A percentile compares a stretch with the other conserved stretches of the same genome.
These are phyloP conservation scores for Alligator sinensis DNA, from an alignment of 2,113 vertebrate genomes.

Conservation along the genomic window DNA sequence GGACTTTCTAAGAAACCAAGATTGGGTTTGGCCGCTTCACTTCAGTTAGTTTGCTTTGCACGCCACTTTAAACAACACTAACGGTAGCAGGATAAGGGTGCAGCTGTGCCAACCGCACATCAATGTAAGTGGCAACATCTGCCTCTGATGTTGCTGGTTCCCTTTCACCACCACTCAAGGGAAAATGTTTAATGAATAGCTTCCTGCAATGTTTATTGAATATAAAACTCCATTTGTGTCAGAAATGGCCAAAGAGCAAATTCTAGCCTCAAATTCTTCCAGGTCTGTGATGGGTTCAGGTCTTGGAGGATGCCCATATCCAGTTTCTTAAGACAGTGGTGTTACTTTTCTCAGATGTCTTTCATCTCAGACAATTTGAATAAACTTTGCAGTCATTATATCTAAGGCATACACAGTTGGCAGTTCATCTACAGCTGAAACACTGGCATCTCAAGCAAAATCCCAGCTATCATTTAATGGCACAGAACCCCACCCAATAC, in stretches of 20 bases:
- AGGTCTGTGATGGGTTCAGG: fast-evolving
- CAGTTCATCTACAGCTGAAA: background rate
- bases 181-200: background rate
- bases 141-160: background rate
- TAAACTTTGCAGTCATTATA: background rate
- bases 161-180: background rate
- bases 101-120: constrained; percentile 12
- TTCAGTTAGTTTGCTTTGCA: background rate
- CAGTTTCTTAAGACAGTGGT: fast-evolving
- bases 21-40: background rate
- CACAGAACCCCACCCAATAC: background rate
- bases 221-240: fast-evolving
- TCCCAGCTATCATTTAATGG: background rate
- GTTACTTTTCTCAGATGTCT: background rate
- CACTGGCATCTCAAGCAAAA: background rate
- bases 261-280: background rate
- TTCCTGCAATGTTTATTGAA: background rate
- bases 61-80: background rate
- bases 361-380: background rate
- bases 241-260: fast-evolving
- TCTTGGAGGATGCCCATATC: background rate
- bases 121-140: background rate
- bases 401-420: background rate
- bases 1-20: constrained; percentile 55
- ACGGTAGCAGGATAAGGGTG: background rate